Conservation (phyloP, 2,888 invertebrate genomes). For the Leptopilina myrica region DNA sequence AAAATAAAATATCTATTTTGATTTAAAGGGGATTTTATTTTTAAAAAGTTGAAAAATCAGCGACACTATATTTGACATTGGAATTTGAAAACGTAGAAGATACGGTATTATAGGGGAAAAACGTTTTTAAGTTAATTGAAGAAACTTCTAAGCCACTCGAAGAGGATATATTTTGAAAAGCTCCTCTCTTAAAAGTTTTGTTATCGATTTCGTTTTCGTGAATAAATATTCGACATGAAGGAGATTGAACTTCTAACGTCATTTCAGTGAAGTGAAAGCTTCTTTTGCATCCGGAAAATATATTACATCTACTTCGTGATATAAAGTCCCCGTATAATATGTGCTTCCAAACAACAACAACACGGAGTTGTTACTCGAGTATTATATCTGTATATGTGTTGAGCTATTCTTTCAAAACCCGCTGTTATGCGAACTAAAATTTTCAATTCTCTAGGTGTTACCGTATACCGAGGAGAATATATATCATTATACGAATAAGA, state of each 20-base stretch:
- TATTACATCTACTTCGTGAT: not conserved
- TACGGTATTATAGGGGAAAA: too few species aligned
- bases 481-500: constrained; percentile 22
- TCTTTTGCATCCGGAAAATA: not conserved
- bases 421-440: not conserved
- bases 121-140: constrained; percentile 9
- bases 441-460: constrained; percentile 16
- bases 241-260: constrained; percentile 11
- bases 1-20: too few species aligned
- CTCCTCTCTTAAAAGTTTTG: not conserved
- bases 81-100: too few species aligned
- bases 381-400: too few species aligned
- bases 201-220: constrained; percentile 7
- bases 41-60: too few species aligned
- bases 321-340: constrained; percentile 6
- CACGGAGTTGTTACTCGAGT: not conserved
- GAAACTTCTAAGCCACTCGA: not conserved
- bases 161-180: not conserved
- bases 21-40: too few species aligned
- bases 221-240: constrained; percentile 11
- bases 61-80: too few species aligned
- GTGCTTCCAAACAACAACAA: not conserved
- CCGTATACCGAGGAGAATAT: not conserved
- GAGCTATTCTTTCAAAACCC: too few species aligned
- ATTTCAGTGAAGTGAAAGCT: constrained; percentile 14